Base-by-base conservation (phyloP, 2,797 vertebrate species). In the Smutsia gigantea region DNA sequence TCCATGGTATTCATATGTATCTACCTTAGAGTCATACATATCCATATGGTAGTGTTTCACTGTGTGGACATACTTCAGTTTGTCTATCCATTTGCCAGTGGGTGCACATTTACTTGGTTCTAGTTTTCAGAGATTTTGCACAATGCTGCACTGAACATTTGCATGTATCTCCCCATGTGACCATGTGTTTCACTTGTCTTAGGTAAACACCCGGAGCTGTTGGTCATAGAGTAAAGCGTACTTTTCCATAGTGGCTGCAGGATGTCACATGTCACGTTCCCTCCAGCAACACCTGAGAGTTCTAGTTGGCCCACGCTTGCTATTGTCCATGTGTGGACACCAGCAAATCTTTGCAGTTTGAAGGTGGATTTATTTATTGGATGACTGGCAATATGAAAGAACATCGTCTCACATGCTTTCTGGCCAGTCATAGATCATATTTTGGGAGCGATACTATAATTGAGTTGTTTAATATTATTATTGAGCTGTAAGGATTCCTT, bases 151-250 rank as follows among this genome's bases (percentile, higher is more conserved):
- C 29, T 18, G 15, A 29, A 29, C 10, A 0, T 27, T 0, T 21
- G 0, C 63, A 0, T 7, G 1, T 3, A 1, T 5, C 23, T 68
- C 63, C 18, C 37, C 7, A 1, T 4, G 13, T 7, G 1, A 5
- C 7, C 55, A 3, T 0, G 3, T 1, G 7, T 4, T 15, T 39
- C 8, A 46, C n/a, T 53, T 13, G 23, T 14, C 64, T 17, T 13
- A 8, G 37, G 37, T 14, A 42, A 42, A 71, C 23, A 5, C 34
- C 64, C 4, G 34, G 19, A 11, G 23, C 19, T 86, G 37, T 1
- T 9, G 18, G 84, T 31, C 51, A 2, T 3, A 12, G 6, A 31
- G 27, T 15, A 1, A 9, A 46, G 8, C 3, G 9, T 2, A 9
- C 4, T 46, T 42, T 25, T 15, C 29, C 84, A 18, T 8, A 25